Evolutionary conservation across 1,140 invertebrate species (phyloP), one percentile per base, ranked within the genome.

Genomic region (Drosophila nasuta): DNA sequence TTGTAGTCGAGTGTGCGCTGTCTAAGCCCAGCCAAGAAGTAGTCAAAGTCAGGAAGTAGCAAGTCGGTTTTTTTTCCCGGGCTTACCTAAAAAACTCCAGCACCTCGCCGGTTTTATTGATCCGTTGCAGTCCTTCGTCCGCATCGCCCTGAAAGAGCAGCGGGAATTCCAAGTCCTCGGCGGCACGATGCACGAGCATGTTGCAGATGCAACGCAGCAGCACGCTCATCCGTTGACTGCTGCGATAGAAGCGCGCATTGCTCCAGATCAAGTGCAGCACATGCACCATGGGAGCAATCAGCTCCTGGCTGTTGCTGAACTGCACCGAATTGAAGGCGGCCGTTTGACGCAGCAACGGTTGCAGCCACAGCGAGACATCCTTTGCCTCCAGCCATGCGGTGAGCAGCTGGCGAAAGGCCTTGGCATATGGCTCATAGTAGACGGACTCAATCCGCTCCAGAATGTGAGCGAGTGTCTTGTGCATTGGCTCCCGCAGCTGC

Each of bases 231-330:
- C 95, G 93, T n/a, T 95, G 95, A 1, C 96, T 95, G 20, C 94
- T 95, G 77, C 96, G 96, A 92, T 97, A 98, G 91, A 97, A 96
- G 76, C 95, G 94, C 0, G 97, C 98, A 91, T 96, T 95, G 2
- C 95, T 95, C 97, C 97, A 98, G n/a, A 97, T 93, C 4, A 98
- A 92, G 69, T 97, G 97, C 2, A 98, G 94, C 38, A 95, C 95
- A 77, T 98, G 94, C 8, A 95, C 93, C 87, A 97, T 92, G 0
- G 96, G 95, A 25, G 94, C 94, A 51, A 98, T 93, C 35, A 95
- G 93, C 3, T 93, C 72, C 6, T 59, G 93, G 81, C 5, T 95
- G 91, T 70, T 97, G 95, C 41, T 93, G 85, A 86, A 97, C 95
- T 73, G 96, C 95, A 4, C 93, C 93, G 72, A 94, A 94, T 91